Conservation (phyloP, 2,888 invertebrate species). For the Chelonus formosanus region DNA sequence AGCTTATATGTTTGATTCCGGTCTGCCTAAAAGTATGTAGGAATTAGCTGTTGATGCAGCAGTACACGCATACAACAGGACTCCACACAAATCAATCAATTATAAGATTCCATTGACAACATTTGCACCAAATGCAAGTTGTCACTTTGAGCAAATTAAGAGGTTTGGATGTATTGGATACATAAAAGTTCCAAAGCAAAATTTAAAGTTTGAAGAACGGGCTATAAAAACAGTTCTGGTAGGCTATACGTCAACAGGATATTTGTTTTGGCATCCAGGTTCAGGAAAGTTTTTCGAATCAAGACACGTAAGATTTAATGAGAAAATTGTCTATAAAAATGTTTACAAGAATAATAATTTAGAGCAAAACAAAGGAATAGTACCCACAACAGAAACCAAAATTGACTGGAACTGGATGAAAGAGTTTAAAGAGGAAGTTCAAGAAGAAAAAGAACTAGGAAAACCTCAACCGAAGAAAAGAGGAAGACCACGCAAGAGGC, state of each 20-base stretch:
- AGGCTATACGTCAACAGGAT: constrained; percentile 33
- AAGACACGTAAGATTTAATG: constrained; percentile 35
- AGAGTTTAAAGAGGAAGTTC: not conserved
- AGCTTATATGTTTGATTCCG: constrained; percentile 36
- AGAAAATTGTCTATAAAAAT: constrained; percentile 35
- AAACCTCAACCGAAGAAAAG: constrained; percentile 20
- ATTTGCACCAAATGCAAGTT: constrained; percentile 32
- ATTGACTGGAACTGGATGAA: too few relatives aligned
- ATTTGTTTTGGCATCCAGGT: constrained; percentile 31
- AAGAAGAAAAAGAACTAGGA: not conserved
- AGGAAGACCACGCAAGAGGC: constrained; percentile 11
- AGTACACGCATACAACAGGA: constrained; percentile 24
- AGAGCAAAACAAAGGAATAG: not conserved
- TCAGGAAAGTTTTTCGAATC: constrained; percentile 39
- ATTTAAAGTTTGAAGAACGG: constrained; percentile 30
- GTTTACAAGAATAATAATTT: constrained; percentile 27
- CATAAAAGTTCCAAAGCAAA: constrained; percentile 34
- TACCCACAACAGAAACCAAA: not conserved
- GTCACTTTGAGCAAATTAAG: constrained; percentile 34
- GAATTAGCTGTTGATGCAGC: constrained; percentile 40
- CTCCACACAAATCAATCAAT: constrained; percentile 36
- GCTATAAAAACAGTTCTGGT: constrained; percentile 31
- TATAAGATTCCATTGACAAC: constrained; percentile 31
- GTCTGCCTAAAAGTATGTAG: constrained; percentile 41
- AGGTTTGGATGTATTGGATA: constrained; percentile 39